Conservation (phyloP, 2,888 invertebrate species). For the Mythimna loreyi region DNA sequence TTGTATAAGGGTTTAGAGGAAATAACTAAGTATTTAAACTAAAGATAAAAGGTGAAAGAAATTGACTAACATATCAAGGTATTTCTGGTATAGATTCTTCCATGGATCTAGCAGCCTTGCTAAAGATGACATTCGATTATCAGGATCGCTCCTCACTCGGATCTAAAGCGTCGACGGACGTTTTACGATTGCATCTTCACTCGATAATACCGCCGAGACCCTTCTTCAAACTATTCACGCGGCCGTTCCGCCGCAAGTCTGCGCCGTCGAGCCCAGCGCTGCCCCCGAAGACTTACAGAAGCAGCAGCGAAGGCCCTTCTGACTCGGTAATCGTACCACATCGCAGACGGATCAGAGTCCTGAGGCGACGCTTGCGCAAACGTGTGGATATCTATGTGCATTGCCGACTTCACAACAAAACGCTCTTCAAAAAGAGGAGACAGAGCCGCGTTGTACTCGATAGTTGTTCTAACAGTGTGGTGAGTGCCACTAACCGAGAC, state of each 20-base stretch:
- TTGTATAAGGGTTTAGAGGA: slow-evolving; percentile 2
- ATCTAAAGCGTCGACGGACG: slow-evolving; percentile 87
- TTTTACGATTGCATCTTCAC: slow-evolving; percentile 90
- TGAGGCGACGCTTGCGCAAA: slow-evolving; percentile 84
- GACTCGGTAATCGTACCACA: slow-evolving; percentile 86
- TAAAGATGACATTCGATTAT: slow-evolving; percentile 68
- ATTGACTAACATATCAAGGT: slow-evolving; percentile 45
- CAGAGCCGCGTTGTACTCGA: slow-evolving; percentile 75
- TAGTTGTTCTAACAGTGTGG: slow-evolving; percentile 87
- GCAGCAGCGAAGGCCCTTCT: slow-evolving; percentile 88
- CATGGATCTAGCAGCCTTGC: slow-evolving; percentile 30
- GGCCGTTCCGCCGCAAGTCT: slow-evolving; percentile 93
- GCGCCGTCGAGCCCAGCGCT: slow-evolving; percentile 92
- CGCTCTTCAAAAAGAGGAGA: slow-evolving; percentile 76
- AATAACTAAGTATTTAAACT: background rate
- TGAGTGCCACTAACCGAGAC: slow-evolving; percentile 86
- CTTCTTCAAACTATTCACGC: slow-evolving; percentile 92
- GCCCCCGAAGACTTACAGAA: slow-evolving; percentile 89
- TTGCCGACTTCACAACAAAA: slow-evolving; percentile 81
- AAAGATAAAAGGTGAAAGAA: background rate
- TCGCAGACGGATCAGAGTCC: slow-evolving; percentile 79
- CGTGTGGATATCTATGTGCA: slow-evolving; percentile 88
- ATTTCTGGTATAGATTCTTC: slow-evolving; percentile 45
- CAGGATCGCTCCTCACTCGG: slow-evolving; percentile 90
- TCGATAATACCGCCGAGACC: slow-evolving; percentile 90